These are phyloP conservation scores for Trachemys scripta DNA, from an alignment of 2,113 vertebrate species.

Conservation along the genomic window DNA sequence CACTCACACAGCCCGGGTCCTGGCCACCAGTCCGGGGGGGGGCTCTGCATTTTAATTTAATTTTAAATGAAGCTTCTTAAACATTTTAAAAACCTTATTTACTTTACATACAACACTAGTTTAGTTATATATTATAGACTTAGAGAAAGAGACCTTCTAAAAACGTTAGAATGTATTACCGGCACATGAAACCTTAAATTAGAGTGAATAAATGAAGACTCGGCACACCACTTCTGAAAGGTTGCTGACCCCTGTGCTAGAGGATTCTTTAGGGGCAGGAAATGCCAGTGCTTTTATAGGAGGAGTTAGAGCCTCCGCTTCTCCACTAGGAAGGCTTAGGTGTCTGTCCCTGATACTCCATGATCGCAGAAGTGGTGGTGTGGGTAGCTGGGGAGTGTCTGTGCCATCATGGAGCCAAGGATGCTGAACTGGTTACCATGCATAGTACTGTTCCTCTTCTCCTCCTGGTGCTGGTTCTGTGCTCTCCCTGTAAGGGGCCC, in stretches of 20 bases:
- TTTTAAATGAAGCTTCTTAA: too few relatives aligned
- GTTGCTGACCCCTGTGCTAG: not conserved
- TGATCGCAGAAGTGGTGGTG: not conserved
- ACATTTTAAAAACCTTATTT: too few relatives aligned
- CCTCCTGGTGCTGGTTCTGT: not conserved
- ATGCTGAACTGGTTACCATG: not conserved
- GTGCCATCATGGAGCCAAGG: not conserved
- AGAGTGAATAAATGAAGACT: too few relatives aligned
- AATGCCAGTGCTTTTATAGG: not conserved
- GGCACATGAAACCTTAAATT: too few relatives aligned
- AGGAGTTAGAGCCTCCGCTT: not conserved
- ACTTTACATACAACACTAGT: too few relatives aligned
- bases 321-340: not conserved
- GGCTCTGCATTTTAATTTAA: too few relatives aligned
- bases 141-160: too few relatives aligned
- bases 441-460: not conserved
- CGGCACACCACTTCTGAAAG: too few relatives aligned
- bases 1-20: too few relatives aligned
- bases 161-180: too few relatives aligned
- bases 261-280: not conserved
- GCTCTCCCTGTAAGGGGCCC: not conserved
- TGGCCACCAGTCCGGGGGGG: too few relatives aligned
- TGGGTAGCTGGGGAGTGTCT: not conserved
- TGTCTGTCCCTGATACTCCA: not conserved
- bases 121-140: too few relatives aligned